Conservation (phyloP, 2,888 invertebrate species). For the Scaptomyza polygonia region DNA sequence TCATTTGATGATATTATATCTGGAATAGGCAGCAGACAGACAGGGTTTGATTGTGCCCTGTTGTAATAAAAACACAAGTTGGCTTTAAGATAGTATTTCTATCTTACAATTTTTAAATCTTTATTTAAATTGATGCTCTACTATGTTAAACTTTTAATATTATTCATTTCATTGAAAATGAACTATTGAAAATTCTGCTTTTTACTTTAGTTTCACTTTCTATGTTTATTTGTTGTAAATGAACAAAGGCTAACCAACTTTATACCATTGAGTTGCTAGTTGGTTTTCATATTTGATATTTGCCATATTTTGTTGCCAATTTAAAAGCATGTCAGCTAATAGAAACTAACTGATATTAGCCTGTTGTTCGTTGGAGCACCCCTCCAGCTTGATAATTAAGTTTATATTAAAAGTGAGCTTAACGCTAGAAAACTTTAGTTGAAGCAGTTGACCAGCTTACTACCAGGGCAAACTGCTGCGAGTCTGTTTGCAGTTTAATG, state of each 20-base stretch:
- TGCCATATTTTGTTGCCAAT: conserved; percentile 14
- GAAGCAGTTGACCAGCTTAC: conserved; percentile 28
- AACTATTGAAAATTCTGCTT: too few relatives aligned
- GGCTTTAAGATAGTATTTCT: too few relatives aligned
- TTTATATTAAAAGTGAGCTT: conserved; percentile 50
- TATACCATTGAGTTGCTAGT: too few relatives aligned
- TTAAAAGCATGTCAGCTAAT: conserved; percentile 58
- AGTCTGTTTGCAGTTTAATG: conserved; percentile 73
- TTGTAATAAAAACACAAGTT: conserved; percentile 22
- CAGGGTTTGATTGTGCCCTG: conserved; percentile 11
- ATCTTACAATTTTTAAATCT: too few relatives aligned
- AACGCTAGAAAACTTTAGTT: conserved; percentile 20
- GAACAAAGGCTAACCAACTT: too few relatives aligned
- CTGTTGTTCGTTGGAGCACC: conserved; percentile 7
- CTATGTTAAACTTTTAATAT: too few relatives aligned
- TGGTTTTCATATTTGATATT: background rate
- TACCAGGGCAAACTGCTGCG: conserved; percentile 32
- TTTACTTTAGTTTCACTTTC: background rate
- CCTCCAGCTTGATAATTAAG: conserved; percentile 58
- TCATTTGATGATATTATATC: conserved; percentile 27
- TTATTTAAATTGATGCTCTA: too few relatives aligned
- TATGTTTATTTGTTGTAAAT: background rate
- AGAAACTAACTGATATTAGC: conserved; percentile 50
- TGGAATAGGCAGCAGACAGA: background rate
- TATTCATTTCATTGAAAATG: too few relatives aligned